Conservation (phyloP, 2,113 vertebrate species). For the Promerops cafer region DNA sequence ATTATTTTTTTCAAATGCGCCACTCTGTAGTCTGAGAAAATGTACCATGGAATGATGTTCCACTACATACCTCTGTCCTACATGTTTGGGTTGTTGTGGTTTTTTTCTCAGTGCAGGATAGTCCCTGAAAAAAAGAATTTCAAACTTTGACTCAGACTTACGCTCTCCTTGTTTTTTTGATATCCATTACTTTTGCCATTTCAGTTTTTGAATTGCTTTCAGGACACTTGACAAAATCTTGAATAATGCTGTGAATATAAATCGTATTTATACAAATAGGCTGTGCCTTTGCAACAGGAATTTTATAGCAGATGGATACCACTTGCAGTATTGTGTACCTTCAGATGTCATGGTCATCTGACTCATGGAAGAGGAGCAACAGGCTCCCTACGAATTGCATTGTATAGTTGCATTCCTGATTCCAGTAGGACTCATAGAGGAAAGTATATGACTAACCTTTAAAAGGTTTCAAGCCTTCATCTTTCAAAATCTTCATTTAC, state of each 20-base stretch:
- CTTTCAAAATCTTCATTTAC: background rate
- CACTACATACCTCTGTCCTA: background rate
- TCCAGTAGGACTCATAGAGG: accelerated
- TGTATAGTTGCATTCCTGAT: background rate
- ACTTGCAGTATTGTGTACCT: background rate
- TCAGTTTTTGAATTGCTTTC: background rate
- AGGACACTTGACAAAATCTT: background rate
- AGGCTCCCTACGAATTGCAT: background rate
- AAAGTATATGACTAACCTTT: background rate
- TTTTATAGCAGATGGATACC: background rate
- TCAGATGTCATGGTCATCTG: background rate
- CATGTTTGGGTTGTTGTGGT: accelerated
- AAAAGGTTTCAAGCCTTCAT: background rate
- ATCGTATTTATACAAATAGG: background rate
- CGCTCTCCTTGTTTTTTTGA: background rate
- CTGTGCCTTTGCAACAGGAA: background rate
- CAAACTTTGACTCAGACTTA: background rate
- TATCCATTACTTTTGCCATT: background rate
- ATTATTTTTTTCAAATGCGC: background rate
- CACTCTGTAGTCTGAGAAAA: background rate
- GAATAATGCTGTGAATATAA: background rate
- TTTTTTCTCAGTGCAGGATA: background rate
- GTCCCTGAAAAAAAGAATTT: background rate
- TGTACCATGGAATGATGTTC: background rate
- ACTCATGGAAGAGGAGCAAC: background rate